Conservation (phyloP, 2,888 invertebrate species). For the Luperina testacea region DNA sequence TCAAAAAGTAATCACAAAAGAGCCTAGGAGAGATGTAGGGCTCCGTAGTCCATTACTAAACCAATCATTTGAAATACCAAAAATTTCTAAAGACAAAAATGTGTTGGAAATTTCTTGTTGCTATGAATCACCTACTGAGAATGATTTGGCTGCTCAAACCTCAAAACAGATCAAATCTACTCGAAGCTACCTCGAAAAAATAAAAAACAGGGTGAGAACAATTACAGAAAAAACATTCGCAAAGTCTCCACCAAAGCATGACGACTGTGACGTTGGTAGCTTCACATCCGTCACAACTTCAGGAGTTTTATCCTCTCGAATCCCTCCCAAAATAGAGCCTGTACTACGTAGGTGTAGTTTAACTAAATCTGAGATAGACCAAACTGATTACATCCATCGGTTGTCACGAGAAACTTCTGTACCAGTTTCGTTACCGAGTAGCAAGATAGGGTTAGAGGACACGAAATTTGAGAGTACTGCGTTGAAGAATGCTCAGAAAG, state of each 20-base stretch:
- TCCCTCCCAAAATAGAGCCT: conserved; percentile 77
- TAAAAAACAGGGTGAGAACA: conserved; percentile 90
- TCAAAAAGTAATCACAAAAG: conserved; percentile 83
- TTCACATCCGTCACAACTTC: conserved; percentile 94
- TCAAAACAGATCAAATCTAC: conserved; percentile 88
- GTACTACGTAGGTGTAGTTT: conserved; percentile 89
- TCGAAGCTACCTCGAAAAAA: conserved; percentile 91
- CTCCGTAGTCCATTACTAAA: conserved; percentile 77
- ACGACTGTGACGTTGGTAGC: conserved; percentile 89
- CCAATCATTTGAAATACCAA: conserved; percentile 79
- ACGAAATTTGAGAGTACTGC: conserved; percentile 85
- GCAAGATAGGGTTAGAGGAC: conserved; percentile 75
- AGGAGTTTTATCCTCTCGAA: conserved; percentile 91
- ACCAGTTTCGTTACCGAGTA: conserved; percentile 83
- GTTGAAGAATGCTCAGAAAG: conserved; percentile 82
- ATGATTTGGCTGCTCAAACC: conserved; percentile 85
- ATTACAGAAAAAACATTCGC: conserved; percentile 90
- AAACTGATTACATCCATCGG: conserved; percentile 90
- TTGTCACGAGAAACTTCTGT: conserved; percentile 85
- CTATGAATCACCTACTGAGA: conserved; percentile 89
- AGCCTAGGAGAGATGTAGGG: conserved; percentile 80
- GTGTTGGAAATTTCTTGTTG: conserved; percentile 91
- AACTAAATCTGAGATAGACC: conserved; percentile 93
- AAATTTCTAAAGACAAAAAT: conserved; percentile 89
- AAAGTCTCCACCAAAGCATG: conserved; percentile 86